phyloP scores from a whole-genome alignment of 2,888 invertebrate species.

The Beris chalybata region DNA sequence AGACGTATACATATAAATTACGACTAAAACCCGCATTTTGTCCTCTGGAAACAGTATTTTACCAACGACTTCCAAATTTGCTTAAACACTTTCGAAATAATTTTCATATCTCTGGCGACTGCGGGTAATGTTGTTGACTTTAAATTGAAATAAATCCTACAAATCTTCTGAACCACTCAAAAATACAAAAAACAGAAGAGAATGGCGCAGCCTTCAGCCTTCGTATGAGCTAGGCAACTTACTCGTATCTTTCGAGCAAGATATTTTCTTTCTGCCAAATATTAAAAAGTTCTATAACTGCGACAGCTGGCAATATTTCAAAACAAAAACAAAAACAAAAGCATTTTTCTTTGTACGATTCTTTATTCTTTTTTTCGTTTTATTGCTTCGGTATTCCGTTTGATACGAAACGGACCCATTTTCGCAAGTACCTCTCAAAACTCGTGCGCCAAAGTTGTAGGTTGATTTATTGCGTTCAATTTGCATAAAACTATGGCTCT shows the following conservation, averaged over 20 bases:
- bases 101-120: background rate
- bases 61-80: no score
- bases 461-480: slow-evolving; percentile 26
- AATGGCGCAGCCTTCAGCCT: no score
- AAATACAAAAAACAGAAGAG: no score
- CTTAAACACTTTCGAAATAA: background rate
- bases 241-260: no score
- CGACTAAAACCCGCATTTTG: no score
- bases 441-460: background rate
- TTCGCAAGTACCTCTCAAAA: slow-evolving; percentile 22
- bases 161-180: background rate
- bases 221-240: no score
- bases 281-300: slow-evolving; percentile 35
- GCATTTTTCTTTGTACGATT: slow-evolving; percentile 7
- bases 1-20: no score
- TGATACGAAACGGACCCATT: background rate
- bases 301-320: slow-evolving; percentile 39
- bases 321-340: slow-evolving; percentile 32
- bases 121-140: background rate
- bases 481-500: slow-evolving; percentile 29
- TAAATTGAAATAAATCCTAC: slow-evolving; percentile 12
- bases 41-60: no score
- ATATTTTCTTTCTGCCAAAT: slow-evolving; percentile 29
- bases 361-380: background rate
- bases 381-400: background rate